Base-by-base conservation (phyloP, 2,888 invertebrate species). In the Crossocerus cetratus region DNA sequence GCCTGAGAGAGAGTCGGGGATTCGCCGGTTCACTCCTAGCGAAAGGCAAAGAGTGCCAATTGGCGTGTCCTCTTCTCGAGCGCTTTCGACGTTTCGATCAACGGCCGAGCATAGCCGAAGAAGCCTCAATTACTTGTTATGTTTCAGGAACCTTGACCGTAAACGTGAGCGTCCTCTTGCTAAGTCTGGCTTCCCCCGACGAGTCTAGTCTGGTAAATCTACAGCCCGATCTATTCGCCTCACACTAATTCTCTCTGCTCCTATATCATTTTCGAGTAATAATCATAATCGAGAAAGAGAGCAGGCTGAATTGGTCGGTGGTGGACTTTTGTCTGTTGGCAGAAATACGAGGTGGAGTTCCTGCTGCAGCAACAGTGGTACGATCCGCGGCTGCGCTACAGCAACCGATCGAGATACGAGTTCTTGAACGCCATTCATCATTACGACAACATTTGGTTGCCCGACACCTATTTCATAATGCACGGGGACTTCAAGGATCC, bases 261-360 rank as follows among this genome's bases (percentile, higher is more conserved):
- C 13, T 43, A 4, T 43, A n/a, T n/a, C n/a, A n/a, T n/a, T n/a
- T n/a, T n/a, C n/a, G n/a, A n/a, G n/a, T n/a, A n/a, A n/a, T n/a
- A n/a, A n/a, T n/a, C n/a, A n/a, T n/a, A n/a, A n/a, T 32, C 32
- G 32, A 32, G 32, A 32, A 3, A 5, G 11, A 32, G 32, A 32
- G 8, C 32, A 32, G 8, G 2, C 5, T 11, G 5, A 32, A 8
- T 32, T 32, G 8, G 8, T 32, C 11, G 8, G 8, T 3, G 49
- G 49, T 14, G 16, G 49, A 22, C 18, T 75, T 55, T 61, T 74
- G 59, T 74, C 68, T 53, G 54, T 72, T 80, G 92, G 14, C 93
- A 97, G 97, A 98, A 97, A 96, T 98, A 98, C 92, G 97, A 98
- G 92, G 97, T 98, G 89, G 98, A 98, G 91, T 97, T 98, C 91